A percentile compares a stretch with the other conserved stretches of the same genome.
These are phyloP conservation scores for Pogona vitticeps DNA, from an alignment of 2,113 vertebrate genomes.

Conservation along the genomic window DNA sequence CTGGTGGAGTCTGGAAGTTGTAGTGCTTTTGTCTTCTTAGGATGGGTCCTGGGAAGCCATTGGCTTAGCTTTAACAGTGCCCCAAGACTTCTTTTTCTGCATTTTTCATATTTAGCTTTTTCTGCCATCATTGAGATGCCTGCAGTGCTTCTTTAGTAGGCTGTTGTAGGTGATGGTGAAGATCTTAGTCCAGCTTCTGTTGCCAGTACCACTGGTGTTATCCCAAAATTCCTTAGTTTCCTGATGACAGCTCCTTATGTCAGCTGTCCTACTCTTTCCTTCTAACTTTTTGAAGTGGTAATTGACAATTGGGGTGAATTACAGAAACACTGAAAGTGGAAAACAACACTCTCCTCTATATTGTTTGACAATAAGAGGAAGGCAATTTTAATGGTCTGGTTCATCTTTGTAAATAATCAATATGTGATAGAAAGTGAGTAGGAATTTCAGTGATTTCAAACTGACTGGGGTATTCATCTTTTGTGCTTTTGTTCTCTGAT, in stretches of 20 bases:
- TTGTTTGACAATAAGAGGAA: conserved; percentile 49
- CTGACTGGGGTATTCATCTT: conserved; percentile 69
- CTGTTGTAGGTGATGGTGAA: background rate
- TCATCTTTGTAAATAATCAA: conserved; percentile 65
- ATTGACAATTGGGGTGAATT: conserved; percentile 39
- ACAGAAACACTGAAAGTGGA: no score
- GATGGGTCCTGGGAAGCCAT: background rate
- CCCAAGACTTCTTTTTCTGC: no score
- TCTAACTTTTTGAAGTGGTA: conserved; percentile 55
- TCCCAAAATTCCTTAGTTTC: background rate
- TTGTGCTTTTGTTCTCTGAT: conserved; percentile 61
- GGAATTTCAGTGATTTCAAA: conserved; percentile 68
- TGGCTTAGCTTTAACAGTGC: no score
- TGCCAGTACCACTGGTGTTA: background rate
- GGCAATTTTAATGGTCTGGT: conserved; percentile 48
- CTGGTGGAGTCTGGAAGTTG: no score
- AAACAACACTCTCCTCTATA: conserved; percentile 47
- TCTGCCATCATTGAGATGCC: background rate
- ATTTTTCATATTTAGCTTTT: background rate
- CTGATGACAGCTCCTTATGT: background rate
- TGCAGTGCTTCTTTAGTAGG: background rate
- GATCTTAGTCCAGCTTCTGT: background rate
- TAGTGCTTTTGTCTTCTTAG: background rate
- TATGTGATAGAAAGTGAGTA: conserved; percentile 66
- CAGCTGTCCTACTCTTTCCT: conserved; percentile 4